phyloP scores from a whole-genome alignment of 2,113 vertebrate species.

The Cyprinus carpio region DNA sequence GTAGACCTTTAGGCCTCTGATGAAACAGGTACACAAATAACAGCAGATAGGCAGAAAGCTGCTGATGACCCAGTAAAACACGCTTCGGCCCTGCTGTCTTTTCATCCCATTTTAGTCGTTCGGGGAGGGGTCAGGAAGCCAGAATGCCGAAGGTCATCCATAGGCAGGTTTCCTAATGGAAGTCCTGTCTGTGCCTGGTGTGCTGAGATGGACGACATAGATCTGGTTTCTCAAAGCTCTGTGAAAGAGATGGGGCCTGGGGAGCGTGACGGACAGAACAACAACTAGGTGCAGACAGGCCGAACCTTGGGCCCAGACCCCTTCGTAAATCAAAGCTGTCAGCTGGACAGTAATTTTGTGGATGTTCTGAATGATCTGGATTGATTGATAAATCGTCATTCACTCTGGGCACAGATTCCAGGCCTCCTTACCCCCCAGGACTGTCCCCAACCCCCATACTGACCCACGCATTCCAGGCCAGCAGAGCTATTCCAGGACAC shows the following conservation, averaged over 20 bases:
- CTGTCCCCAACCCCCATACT: constrained; percentile 39
- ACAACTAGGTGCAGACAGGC: constrained; percentile 72
- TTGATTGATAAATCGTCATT: constrained; percentile 65
- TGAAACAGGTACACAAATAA: constrained; percentile 67
- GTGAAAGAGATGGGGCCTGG: constrained; percentile 24
- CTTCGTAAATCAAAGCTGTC: constrained; percentile 61
- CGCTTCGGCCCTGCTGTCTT: constrained; percentile 58
- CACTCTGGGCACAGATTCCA: constrained; percentile 61
- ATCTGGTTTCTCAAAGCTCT: constrained; percentile 72
- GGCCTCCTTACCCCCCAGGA: constrained; percentile 53
- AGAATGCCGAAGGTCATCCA: constrained; percentile 65
- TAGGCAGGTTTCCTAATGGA: constrained; percentile 69
- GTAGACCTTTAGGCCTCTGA: constrained; percentile 58
- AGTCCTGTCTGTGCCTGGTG: constrained; percentile 67
- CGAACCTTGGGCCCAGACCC: constrained; percentile 50
- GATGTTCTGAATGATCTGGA: constrained; percentile 57
- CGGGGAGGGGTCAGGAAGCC: constrained; percentile 57
- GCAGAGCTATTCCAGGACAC: constrained; percentile 75
- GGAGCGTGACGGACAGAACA: constrained; percentile 60
- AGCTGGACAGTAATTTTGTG: constrained; percentile 61
- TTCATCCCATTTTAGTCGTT: constrained; percentile 63
- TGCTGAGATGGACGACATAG: constrained; percentile 66
- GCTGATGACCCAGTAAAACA: constrained; percentile 65
- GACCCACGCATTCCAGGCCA: constrained; percentile 68
- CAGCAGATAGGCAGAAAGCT: constrained; percentile 71